Evolutionary conservation across 2,113 vertebrate species (phyloP), one percentile per base, ranked within the genome.

Genomic region (Scolopax mira): DNA sequence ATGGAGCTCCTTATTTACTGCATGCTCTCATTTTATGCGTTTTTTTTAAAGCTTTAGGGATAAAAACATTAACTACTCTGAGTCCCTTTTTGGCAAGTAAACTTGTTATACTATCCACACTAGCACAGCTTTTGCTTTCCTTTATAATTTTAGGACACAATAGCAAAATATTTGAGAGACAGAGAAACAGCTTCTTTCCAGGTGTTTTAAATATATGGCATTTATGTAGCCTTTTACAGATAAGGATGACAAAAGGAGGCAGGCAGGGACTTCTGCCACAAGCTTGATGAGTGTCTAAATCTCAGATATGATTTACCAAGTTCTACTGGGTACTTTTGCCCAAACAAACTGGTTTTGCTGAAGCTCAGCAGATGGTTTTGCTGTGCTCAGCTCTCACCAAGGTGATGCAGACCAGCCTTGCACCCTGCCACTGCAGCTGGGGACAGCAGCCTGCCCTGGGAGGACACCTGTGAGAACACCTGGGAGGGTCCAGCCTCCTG

Each of bases 351-450:
- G 2, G 4, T 64, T 48, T 60, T 55, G 10, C 17, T 18, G 46
- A 81, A n/a, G 23, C 31, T 57, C 39, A 46, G 11, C 13, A 18
- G 48, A 22, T 7, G 11, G 3, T 33, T 92, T 75, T 67, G 39
- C 31, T 8, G 2, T 13, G 55, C 37, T 48, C 2, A 3, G 48
- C 4, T 61, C 58, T 52, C 55, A 39, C 31, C 0, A 1, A 73
- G 33, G 48, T 33, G 31, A 65, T 22, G 11, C n/a, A 30, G 30
- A 18, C 15, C 49, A 72, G 54, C 35, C 24, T 44, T 35, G 41
- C 4, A 13, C 8, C 3, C 46, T 72, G 66, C 51, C 21, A 9
- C 62, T 22, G 2, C 3, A 31, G 18, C 31, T 3, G 11, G 77
- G 48, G 23, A 27, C 66, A 86, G 52, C 21, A 1, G 1, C 18